Percentiles rank a stretch among this genome's conserved stretches.
phyloP scores from a whole-genome alignment of 2,888 invertebrate species.

The Lamproptera curius region DNA sequence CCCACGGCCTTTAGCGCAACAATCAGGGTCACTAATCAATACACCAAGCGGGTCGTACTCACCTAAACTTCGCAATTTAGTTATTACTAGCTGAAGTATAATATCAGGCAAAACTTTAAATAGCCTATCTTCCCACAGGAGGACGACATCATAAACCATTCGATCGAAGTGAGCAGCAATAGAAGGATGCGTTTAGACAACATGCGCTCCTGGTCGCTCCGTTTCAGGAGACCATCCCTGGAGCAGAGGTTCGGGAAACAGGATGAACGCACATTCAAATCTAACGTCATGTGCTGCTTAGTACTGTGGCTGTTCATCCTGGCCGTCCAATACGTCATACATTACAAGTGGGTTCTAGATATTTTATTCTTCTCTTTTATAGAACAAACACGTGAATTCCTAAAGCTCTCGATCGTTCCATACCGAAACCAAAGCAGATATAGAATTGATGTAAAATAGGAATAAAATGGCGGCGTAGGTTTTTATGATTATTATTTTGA shows the following conservation, averaged over 20 bases:
- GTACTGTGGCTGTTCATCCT: slow-evolving; percentile 94
- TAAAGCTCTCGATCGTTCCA: neutral
- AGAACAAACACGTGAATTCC: neutral
- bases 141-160: slow-evolving; percentile 89
- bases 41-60: too few species aligned
- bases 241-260: slow-evolving; percentile 92
- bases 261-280: slow-evolving; percentile 95
- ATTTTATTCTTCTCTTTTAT: neutral
- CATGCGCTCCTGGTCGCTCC: slow-evolving; percentile 91
- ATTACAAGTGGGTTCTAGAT: slow-evolving; percentile 82
- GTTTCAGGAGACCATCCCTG: slow-evolving; percentile 88
- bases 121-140: too few species aligned
- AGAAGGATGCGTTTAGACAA: slow-evolving; percentile 92
- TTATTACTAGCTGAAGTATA: too few species aligned
- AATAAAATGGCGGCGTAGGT: too few species aligned
- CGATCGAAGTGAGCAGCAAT: slow-evolving; percentile 93
- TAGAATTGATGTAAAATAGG: too few species aligned
- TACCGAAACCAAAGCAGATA: neutral
- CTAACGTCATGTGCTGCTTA: slow-evolving; percentile 95
- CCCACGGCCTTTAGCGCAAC: too few species aligned
- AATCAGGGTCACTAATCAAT: too few species aligned
- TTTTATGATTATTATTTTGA: too few species aligned
- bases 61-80: too few species aligned
- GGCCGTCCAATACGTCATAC: slow-evolving; percentile 85
- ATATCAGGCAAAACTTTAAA: too few species aligned